Conservation (phyloP, 2,113 vertebrate species). For the Nothocercus julius region DNA sequence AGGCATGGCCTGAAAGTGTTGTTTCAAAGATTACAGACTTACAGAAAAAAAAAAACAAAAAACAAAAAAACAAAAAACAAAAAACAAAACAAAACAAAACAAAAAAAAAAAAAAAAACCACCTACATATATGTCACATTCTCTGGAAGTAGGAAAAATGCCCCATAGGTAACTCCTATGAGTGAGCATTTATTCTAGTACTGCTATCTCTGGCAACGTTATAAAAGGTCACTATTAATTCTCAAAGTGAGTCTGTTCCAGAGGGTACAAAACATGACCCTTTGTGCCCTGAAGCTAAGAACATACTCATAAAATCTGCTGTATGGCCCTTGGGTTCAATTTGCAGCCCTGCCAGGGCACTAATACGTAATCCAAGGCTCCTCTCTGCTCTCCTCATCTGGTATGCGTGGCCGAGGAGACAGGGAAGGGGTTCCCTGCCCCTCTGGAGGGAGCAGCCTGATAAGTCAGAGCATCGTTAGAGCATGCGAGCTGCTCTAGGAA, state of each 20-base stretch:
- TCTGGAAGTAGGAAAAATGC: neutral
- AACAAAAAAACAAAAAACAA: neutral
- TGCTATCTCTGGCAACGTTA: neutral
- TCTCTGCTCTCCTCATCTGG: neutral
- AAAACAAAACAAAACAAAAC: too few species aligned
- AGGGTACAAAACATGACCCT: fast-evolving
- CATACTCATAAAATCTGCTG: neutral
- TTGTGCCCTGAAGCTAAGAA: neutral
- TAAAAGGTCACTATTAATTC: neutral
- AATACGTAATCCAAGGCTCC: neutral
- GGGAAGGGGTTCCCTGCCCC: neutral
- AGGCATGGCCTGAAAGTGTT: neutral
- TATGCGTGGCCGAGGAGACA: neutral
- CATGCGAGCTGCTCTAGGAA: neutral
- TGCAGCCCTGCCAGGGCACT: neutral
- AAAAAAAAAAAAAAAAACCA: neutral
- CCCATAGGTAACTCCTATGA: neutral
- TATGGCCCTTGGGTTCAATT: neutral
- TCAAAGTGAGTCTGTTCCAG: neutral
- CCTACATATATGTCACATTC: neutral
- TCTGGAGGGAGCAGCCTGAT: neutral
- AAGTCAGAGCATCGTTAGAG: neutral
- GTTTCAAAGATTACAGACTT: neutral
- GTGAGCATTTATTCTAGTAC: neutral
- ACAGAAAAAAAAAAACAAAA: neutral